phyloP scores from a whole-genome alignment of 2,888 invertebrate genomes.

The Tupiocoris notatus region DNA sequence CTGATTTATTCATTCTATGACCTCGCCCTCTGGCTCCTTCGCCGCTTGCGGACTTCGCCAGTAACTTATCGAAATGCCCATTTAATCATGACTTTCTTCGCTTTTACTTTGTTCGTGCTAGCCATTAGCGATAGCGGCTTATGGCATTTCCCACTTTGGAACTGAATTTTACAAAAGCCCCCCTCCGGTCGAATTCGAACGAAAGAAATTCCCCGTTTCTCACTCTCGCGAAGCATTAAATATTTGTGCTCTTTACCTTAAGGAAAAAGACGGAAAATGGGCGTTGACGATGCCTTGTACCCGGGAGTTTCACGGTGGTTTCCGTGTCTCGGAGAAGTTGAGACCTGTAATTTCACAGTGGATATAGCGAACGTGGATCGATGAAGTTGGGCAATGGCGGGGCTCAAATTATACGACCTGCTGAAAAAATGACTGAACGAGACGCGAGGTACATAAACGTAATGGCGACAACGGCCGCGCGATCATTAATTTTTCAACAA shows the following conservation, averaged over 20 bases:
- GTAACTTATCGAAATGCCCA: not conserved
- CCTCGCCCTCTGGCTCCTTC: not conserved
- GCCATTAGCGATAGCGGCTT: not conserved
- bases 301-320: not conserved
- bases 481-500: not conserved
- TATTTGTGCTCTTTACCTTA: not conserved
- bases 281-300: not conserved
- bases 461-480: not conserved
- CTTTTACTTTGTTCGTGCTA: not conserved
- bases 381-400: not conserved
- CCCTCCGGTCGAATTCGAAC: too few relatives aligned
- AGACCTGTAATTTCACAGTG: not conserved
- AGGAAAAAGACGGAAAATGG: not conserved
- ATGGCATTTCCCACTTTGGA: conserved; percentile 4
- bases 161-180: conserved; percentile 4
- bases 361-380: not conserved
- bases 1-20: conserved; percentile 12
- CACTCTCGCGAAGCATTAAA: not conserved
- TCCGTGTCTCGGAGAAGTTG: not conserved
- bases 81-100: conserved; percentile 18
- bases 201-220: not conserved
- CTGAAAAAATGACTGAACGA: not conserved
- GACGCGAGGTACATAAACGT: not conserved
- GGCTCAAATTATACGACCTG: not conserved
- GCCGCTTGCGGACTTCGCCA: not conserved